phyloP scores from a whole-genome alignment of 2,797 vertebrate genomes.

The Anabas testudineus region DNA sequence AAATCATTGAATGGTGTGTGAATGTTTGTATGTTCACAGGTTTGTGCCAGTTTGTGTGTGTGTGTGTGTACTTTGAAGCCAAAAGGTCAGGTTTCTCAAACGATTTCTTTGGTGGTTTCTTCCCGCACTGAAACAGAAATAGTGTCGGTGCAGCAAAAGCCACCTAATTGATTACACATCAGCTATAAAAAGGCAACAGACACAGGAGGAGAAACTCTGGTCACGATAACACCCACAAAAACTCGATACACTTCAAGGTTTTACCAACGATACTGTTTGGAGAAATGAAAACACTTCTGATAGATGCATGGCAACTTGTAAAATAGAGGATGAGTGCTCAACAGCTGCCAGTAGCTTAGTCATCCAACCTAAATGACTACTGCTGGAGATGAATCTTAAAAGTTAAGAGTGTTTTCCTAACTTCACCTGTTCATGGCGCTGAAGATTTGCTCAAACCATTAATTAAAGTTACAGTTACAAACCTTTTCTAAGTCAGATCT shows the following conservation, averaged over 20 bases:
- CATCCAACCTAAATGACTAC: constrained; percentile 1
- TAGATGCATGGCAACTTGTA: too few relatives aligned
- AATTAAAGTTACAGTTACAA: neutral
- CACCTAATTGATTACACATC: constrained; percentile 29
- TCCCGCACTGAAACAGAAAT: constrained; percentile 33
- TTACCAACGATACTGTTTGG: neutral
- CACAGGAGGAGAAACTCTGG: constrained; percentile 2
- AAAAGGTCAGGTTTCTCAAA: constrained; percentile 47
- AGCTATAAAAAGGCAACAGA: constrained; percentile 22
- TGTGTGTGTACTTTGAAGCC: constrained; percentile 10
- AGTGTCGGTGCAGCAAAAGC: constrained; percentile 29
- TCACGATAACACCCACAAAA: constrained; percentile 5
- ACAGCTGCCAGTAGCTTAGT: neutral
- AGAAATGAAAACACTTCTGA: neutral
- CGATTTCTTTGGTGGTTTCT: constrained; percentile 39
- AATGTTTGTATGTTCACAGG: constrained; percentile 10
- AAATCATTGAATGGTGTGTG: constrained; percentile 16
- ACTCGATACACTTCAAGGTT: constrained; percentile 5
- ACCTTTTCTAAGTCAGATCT: constrained; percentile 5
- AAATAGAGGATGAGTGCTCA: neutral
- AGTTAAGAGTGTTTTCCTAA: constrained; percentile 3
- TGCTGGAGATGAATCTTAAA: neutral
- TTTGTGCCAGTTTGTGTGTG: neutral
- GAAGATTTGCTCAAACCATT: neutral
- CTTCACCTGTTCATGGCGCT: constrained; percentile 12